Evolutionary conservation across 2,888 invertebrate species (phyloP).

Genomic region (Phytoseiulus persimilis): DNA sequence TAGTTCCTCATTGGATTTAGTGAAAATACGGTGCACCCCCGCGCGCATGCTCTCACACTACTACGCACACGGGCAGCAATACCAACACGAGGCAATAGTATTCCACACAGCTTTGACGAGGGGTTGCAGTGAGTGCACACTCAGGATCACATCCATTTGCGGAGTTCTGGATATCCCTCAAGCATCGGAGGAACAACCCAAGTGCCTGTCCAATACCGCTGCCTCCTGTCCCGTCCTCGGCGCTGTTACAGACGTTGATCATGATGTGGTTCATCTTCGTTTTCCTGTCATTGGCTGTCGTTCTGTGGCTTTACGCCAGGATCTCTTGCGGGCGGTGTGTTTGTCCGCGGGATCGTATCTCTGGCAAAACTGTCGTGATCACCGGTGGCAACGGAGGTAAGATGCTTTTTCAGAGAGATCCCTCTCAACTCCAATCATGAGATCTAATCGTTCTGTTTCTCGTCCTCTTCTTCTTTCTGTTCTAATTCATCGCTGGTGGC

Average conservation of each 20-base stretch:
- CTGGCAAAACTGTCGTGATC: constrained; percentile 27
- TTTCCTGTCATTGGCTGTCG: not conserved
- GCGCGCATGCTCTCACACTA: not conserved
- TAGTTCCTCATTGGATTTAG: not conserved
- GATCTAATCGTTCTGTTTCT: too few species aligned
- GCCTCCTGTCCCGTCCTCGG: not conserved
- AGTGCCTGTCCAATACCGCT: not conserved
- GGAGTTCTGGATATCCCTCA: not conserved
- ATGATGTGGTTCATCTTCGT: not conserved
- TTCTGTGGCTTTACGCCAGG: not conserved
- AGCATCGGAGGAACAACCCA: not conserved
- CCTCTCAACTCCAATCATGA: too few species aligned
- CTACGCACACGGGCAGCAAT: not conserved
- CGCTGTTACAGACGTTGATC: not conserved
- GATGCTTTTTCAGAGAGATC: too few species aligned
- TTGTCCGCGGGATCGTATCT: not conserved
- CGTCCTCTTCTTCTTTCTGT: too few species aligned
- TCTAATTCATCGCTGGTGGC: too few species aligned
- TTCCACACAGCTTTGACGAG: not conserved
- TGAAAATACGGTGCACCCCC: not conserved
- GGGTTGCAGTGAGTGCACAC: not conserved
- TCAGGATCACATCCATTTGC: not conserved
- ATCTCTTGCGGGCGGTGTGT: not conserved
- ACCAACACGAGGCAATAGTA: not conserved
- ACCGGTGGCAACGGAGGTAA: not conserved